A percentile compares a stretch with the other conserved stretches of the same genome.
These are phyloP conservation scores for Zosterops borbonicus DNA, from an alignment of 2,113 vertebrate species.

Conservation along the genomic window DNA sequence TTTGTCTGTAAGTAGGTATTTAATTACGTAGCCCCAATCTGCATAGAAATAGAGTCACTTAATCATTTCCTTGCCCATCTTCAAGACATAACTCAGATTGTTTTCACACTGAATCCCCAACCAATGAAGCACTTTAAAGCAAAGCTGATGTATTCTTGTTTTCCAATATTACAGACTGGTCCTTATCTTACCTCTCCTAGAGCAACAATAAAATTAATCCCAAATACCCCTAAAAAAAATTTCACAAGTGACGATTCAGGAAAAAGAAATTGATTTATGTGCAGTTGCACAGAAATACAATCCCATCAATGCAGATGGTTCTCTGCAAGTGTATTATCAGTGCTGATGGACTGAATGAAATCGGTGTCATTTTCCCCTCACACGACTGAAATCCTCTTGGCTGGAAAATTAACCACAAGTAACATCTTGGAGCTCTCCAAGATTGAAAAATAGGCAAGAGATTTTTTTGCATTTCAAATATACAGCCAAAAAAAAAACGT, in stretches of 20 bases:
- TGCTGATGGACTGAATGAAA: conserved; percentile 45
- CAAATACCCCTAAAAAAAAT: not conserved
- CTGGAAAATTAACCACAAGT: conserved; percentile 25
- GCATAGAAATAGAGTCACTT: conserved; percentile 55
- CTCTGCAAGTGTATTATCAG: conserved; percentile 1
- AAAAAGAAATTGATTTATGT: not conserved
- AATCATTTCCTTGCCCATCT: conserved; percentile 17
- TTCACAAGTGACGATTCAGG: not conserved
- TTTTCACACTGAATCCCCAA: not conserved
- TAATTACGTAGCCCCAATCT: conserved; percentile 21
- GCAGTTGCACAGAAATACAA: not conserved
- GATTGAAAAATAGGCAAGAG: not conserved
- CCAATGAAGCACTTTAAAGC: not conserved
- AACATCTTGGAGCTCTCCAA: not conserved
- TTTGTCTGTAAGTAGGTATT: conserved; percentile 12
- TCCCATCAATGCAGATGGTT: not conserved
- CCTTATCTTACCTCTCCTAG: not conserved
- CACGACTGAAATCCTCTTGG: not conserved
- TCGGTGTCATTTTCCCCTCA: conserved; percentile 1
- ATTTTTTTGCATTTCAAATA: not conserved
- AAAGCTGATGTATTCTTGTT: not conserved
- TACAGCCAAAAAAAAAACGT: not conserved
- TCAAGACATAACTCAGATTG: not conserved
- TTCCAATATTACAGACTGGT: not conserved
- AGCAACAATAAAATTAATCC: not conserved